Evolutionary conservation across 2,113 vertebrate species (phyloP).

Genomic region (Onychostoma macrolepis): DNA sequence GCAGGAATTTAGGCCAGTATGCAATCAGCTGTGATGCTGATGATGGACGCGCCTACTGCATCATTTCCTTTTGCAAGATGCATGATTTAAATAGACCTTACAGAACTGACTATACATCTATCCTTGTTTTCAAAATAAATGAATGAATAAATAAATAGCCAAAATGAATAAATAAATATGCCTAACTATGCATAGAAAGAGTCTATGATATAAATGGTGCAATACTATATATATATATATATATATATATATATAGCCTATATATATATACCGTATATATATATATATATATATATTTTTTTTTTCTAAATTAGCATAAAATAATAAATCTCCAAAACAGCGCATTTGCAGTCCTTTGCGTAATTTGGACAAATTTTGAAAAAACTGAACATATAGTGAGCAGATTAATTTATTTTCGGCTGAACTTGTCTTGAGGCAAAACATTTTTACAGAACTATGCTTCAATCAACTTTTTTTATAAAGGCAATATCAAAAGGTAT

Average conservation of each 20-base stretch:
- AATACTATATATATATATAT: no score
- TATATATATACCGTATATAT: no score
- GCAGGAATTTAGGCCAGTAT: conserved; percentile 14
- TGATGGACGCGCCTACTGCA: not conserved
- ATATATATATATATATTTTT: not conserved
- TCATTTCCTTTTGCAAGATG: conserved; percentile 7
- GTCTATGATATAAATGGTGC: not conserved
- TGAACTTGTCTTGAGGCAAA: not conserved
- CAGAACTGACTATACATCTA: not conserved
- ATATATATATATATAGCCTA: no score
- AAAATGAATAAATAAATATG: not conserved
- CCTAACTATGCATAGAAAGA: not conserved
- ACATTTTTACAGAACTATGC: not conserved
- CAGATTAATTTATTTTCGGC: not conserved
- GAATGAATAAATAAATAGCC: not conserved
- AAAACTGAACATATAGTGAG: no score
- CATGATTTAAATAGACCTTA: not conserved
- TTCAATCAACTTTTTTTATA: not conserved
- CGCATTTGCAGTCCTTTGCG: not conserved
- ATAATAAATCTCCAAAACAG: not conserved
- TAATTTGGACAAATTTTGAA: no score
- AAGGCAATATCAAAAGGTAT: not conserved
- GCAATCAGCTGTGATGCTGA: not conserved
- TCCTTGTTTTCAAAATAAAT: not conserved
- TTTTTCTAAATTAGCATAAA: not conserved